Conservation (phyloP, 2,888 invertebrate species). For the Drosophila recens region DNA sequence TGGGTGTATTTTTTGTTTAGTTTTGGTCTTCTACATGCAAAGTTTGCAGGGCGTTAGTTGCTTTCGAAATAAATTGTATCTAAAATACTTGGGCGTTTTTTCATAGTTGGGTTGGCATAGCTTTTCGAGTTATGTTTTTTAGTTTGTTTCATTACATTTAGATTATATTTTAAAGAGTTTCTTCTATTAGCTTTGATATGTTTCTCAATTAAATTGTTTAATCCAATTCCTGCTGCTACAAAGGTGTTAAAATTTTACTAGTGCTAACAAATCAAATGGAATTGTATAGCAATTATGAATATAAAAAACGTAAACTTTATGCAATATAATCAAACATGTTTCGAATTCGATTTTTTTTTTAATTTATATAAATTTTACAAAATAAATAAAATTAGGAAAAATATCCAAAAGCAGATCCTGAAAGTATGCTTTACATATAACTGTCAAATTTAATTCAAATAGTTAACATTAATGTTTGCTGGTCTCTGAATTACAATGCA, state of each 20-base stretch:
- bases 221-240: constrained; percentile 75
- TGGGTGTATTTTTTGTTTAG: constrained; percentile 27
- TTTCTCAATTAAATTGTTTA: constrained; percentile 66
- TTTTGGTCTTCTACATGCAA: constrained; percentile 53
- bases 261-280: constrained; percentile 22
- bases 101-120: constrained; percentile 64
- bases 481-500: not conserved
- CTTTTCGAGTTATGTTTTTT: constrained; percentile 40
- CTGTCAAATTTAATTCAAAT: no score
- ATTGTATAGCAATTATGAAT: constrained; percentile 3
- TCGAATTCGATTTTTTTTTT: not conserved
- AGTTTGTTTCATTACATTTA: constrained; percentile 18
- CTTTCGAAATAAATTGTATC: constrained; percentile 65
- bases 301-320: not conserved
- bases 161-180: constrained; percentile 27
- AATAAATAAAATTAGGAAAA: not conserved
- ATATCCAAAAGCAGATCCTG: not conserved
- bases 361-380: constrained; percentile 3
- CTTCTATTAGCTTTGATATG: constrained; percentile 69
- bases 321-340: not conserved
- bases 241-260: constrained; percentile 26
- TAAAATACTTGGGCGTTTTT: constrained; percentile 70
- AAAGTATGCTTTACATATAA: no score
- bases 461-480: no score
- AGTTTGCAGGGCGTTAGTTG: constrained; percentile 35